A percentile compares a stretch with the other conserved stretches of the same genome.
Conservation (phyloP, 1,140 invertebrate genomes). For the Alviniconcha marisindica region DNA sequence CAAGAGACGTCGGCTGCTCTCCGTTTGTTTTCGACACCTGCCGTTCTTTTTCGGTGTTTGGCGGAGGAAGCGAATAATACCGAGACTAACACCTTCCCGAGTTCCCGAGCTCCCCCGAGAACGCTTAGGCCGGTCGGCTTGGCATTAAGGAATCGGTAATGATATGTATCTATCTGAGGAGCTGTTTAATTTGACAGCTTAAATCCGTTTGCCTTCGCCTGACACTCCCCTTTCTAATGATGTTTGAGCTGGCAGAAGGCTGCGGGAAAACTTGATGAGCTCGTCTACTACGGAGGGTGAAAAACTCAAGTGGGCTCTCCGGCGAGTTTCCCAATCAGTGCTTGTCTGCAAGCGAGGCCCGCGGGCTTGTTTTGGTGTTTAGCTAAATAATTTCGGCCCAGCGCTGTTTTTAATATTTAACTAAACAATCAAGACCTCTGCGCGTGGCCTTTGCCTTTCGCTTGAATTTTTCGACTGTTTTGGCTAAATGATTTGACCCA, state of each 20-base stretch:
- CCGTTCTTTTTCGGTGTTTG: constrained; percentile 9
- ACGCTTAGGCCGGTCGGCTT: not conserved
- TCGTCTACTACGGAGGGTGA: too few relatives aligned
- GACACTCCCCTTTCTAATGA: constrained; percentile 29
- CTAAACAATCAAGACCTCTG: too few relatives aligned
- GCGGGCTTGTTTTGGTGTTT: not conserved
- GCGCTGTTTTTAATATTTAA: too few relatives aligned
- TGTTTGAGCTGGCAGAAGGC: constrained; percentile 28
- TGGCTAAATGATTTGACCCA: not conserved
- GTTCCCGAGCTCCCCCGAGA: not conserved
- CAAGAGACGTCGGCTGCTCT: not conserved
- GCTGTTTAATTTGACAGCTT: constrained; percentile 34
- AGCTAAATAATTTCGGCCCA: not conserved
- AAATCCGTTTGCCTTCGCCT: constrained; percentile 20
- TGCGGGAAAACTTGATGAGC: not conserved
- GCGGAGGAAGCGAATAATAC: constrained; percentile 11
- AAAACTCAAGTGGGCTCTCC: too few relatives aligned
- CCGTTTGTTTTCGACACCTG: constrained; percentile 28
- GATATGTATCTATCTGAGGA: constrained; percentile 32
- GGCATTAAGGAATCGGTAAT: constrained; percentile 32
- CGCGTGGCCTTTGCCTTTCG: too few relatives aligned
- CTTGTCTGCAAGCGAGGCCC: not conserved
- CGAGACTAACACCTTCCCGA: not conserved
- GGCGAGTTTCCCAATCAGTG: not conserved
- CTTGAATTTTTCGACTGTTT: not conserved